Conservation (phyloP, 64 coral and sea anemone genomes). For the Porites lutea region DNA sequence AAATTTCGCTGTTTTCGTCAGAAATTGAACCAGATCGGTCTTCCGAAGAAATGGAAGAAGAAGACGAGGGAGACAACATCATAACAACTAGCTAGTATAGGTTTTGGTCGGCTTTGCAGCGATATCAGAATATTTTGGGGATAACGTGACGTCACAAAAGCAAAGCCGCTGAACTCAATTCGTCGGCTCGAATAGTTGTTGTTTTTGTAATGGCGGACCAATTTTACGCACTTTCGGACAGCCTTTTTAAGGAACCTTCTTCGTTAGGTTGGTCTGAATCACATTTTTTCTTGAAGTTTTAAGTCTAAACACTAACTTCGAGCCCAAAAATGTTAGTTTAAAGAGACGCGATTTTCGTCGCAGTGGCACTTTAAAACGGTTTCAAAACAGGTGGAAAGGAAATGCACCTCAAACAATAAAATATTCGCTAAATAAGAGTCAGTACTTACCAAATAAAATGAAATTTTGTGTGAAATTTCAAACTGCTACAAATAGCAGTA, state of each 20-base stretch:
- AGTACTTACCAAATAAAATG: too few species aligned
- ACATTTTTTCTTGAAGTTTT: background rate
- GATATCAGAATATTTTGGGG: background rate
- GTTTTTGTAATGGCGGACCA: background rate
- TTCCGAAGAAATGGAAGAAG: background rate
- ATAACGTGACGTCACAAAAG: background rate
- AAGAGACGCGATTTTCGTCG: background rate
- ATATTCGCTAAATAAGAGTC: too few species aligned
- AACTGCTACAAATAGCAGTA: too few species aligned
- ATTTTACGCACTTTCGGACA: slow-evolving; percentile 1
- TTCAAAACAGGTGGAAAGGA: too few species aligned
- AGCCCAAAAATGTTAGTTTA: background rate
- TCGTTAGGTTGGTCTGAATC: slow-evolving; percentile 3
- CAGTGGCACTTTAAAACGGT: slow-evolving; percentile 7
- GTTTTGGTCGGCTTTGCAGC: background rate
- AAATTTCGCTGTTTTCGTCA: background rate
- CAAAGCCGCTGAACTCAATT: background rate
- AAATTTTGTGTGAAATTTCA: too few species aligned
- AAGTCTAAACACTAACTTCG: slow-evolving; percentile 7
- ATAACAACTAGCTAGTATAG: background rate
- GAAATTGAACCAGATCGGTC: background rate
- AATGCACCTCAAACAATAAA: too few species aligned
- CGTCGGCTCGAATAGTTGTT: background rate
- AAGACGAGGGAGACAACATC: background rate
- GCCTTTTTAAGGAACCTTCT: background rate